These are phyloP conservation scores for Eudasyphora cyanicolor DNA, from an alignment of 2,888 invertebrate genomes.

Conservation along the genomic window DNA sequence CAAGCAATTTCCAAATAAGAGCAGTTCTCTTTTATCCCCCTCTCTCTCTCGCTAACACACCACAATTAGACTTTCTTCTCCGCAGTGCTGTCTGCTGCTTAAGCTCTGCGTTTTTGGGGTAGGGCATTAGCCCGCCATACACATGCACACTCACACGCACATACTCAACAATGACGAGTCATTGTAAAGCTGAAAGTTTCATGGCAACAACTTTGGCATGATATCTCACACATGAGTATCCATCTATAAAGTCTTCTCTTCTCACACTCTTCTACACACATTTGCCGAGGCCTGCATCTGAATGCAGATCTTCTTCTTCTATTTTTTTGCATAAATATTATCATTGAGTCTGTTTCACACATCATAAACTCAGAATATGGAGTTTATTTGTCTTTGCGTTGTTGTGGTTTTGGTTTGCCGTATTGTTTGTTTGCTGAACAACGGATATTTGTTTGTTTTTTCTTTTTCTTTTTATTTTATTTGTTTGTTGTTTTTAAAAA, in stretches of 20 bases:
- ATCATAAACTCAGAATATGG: conserved; percentile 32
- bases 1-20: conserved; percentile 14
- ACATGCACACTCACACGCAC: too few relatives aligned
- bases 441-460: not conserved
- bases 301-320: not conserved
- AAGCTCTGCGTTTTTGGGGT: not conserved
- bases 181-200: conserved; percentile 1
- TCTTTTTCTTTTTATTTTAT: not conserved
- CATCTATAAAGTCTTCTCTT: too few relatives aligned
- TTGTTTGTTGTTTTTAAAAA: conserved; percentile 15
- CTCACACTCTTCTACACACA: not conserved
- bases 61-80: not conserved
- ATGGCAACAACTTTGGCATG: not conserved
- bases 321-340: conserved; percentile 32
- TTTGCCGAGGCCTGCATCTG: too few relatives aligned
- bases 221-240: not conserved
- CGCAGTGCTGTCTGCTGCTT: not conserved
- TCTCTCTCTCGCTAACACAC: not conserved
- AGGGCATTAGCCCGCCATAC: conserved; percentile 32
- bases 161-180: too few relatives aligned
- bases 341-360: conserved; percentile 41
- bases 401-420: not conserved
- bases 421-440: conserved; percentile 16
- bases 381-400: conserved; percentile 18
- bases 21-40: not conserved